A percentile compares a stretch with the other conserved stretches of the same genome.
phyloP scores from a whole-genome alignment of 1,140 invertebrate genomes.

The Andrena cerasifolii region DNA sequence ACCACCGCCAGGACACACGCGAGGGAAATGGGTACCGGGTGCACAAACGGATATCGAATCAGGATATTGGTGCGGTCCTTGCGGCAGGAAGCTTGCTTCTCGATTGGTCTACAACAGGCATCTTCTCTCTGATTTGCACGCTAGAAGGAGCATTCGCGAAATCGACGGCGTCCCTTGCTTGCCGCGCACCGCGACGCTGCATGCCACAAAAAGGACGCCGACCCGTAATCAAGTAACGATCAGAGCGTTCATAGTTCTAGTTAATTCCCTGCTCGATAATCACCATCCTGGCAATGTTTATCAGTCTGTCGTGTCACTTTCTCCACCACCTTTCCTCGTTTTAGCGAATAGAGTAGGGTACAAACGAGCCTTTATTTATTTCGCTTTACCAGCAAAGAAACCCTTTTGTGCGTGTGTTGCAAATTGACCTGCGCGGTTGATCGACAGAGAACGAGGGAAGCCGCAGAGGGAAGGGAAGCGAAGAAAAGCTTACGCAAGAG shows the following conservation, averaged over 20 bases:
- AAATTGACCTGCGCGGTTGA: neutral
- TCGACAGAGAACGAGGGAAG: slow-evolving; percentile 66
- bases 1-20: slow-evolving; percentile 87
- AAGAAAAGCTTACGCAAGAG: slow-evolving; percentile 80
- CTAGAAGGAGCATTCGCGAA: slow-evolving; percentile 87
- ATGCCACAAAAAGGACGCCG: slow-evolving; percentile 30
- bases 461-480: slow-evolving; percentile 66
- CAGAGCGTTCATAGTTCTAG: neutral
- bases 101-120: slow-evolving; percentile 89
- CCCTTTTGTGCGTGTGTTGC: no score
- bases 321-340: no score
- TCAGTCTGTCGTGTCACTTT: no score
- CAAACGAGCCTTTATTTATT: no score
- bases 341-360: no score
- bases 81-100: slow-evolving; percentile 88
- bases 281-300: no score
- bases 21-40: slow-evolving; percentile 90
- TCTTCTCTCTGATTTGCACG: slow-evolving; percentile 88
- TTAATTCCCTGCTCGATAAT: no score
- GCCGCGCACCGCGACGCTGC: slow-evolving; percentile 36
- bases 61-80: slow-evolving; percentile 90
- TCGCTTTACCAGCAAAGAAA: no score
- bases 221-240: slow-evolving; percentile 40
- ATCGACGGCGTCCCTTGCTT: slow-evolving; percentile 73
- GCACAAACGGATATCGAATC: slow-evolving; percentile 78